phyloP scores from a whole-genome alignment of 2,888 invertebrate genomes.

The Drosophila tanythrix region DNA sequence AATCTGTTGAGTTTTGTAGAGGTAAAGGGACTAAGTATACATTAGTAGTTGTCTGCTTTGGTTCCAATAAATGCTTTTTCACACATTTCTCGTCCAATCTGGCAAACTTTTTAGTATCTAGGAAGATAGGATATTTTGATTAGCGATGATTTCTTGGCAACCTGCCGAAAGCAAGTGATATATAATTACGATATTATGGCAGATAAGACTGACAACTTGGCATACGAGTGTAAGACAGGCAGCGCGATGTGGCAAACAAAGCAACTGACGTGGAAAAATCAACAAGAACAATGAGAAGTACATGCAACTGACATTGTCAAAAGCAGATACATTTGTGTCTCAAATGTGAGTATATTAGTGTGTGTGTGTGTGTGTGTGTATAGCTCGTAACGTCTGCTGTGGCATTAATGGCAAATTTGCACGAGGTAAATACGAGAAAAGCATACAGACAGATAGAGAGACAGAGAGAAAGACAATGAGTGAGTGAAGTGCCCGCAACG shows the following conservation, averaged over 20 bases:
- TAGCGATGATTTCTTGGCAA: background rate
- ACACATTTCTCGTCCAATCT: background rate
- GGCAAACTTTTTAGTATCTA: background rate
- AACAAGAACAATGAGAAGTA: conserved; percentile 39
- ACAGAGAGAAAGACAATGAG: conserved; percentile 24
- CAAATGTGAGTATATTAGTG: conserved; percentile 18
- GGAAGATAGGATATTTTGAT: background rate
- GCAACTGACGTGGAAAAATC: conserved; percentile 45
- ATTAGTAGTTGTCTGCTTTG: background rate
- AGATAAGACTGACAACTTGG: conserved; percentile 10
- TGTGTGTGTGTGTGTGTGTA: conserved; percentile 25
- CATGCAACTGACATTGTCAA: conserved; percentile 58
- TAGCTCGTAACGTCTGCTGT: conserved; percentile 62
- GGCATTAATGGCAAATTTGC: conserved; percentile 80
- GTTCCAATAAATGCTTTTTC: background rate
- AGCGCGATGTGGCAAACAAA: conserved; percentile 55
- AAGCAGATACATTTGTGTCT: conserved; percentile 65
- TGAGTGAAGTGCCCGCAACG: conserved; percentile 62
- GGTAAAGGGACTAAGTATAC: background rate
- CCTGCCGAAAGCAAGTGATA: background rate
- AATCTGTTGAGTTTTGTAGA: background rate
- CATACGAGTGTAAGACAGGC: conserved; percentile 47
- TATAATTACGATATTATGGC: background rate
- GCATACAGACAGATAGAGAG: conserved; percentile 10
- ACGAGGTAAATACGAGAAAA: conserved; percentile 70